phyloP scores from a whole-genome alignment of 2,797 vertebrate genomes.

The Craterocephalus amniculus region DNA sequence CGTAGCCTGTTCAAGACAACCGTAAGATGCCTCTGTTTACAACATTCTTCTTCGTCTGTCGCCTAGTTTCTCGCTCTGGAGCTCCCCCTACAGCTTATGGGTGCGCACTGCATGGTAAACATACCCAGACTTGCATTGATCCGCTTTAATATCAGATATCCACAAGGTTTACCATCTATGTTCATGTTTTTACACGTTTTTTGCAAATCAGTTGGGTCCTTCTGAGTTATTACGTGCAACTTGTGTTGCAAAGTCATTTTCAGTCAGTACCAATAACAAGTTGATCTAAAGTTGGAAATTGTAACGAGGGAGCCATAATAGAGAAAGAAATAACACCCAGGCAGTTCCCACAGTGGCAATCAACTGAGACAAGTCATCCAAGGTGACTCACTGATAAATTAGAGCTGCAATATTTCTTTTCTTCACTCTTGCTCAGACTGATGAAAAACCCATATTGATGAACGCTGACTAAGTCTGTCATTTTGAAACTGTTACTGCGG shows the following conservation, averaged over 20 bases:
- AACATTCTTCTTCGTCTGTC: too few relatives aligned
- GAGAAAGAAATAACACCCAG: conserved; percentile 37
- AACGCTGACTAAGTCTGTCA: conserved; percentile 43
- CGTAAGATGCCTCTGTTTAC: too few relatives aligned
- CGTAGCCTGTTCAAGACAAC: too few relatives aligned
- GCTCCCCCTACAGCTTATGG: too few relatives aligned
- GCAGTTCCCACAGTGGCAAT: conserved; percentile 56
- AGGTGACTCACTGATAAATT: conserved; percentile 69
- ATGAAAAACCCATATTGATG: conserved; percentile 57
- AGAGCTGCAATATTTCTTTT: conserved; percentile 46
- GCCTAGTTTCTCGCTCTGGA: too few relatives aligned
- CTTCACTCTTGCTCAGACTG: conserved; percentile 47
- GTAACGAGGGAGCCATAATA: conserved; percentile 33
- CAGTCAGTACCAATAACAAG: conserved; percentile 13
- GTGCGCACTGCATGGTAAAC: too few relatives aligned
- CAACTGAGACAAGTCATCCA: conserved; percentile 47
- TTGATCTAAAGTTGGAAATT: conserved; percentile 44
- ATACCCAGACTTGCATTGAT: too few relatives aligned
- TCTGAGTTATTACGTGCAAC: conserved; percentile 10
- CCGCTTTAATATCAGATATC: conserved; percentile 8
- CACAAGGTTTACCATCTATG: not conserved
- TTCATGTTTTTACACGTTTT: not conserved
- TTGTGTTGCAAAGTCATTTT: conserved; percentile 39
- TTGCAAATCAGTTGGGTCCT: not conserved
- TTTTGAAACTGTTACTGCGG: conserved; percentile 40